phyloP scores from a whole-genome alignment of 2,113 vertebrate genomes.

The Calidris pugnax region DNA sequence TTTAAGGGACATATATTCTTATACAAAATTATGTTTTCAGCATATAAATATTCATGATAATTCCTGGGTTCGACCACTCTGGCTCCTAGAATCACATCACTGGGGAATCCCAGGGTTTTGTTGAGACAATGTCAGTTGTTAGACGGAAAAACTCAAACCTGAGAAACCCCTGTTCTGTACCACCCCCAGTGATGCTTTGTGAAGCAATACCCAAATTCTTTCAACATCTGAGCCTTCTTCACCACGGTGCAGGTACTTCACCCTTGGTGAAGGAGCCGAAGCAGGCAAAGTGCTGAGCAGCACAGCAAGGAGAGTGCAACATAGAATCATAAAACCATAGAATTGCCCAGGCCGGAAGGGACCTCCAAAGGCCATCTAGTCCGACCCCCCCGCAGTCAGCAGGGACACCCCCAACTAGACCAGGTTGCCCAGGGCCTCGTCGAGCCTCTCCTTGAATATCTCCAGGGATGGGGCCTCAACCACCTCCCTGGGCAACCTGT shows the following conservation, averaged over 20 bases:
- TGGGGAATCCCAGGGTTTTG: neutral
- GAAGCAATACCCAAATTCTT: neutral
- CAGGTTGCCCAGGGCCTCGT: too few relatives aligned
- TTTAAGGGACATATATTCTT: neutral
- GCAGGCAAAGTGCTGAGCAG: neutral
- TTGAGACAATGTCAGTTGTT: neutral
- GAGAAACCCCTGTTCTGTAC: neutral
- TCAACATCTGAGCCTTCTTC: neutral
- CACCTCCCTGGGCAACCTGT: too few relatives aligned
- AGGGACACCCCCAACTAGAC: too few relatives aligned
- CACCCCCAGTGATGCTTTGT: neutral
- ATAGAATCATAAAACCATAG: too few relatives aligned
- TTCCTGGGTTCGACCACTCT: neutral
- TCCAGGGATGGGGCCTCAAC: too few relatives aligned
- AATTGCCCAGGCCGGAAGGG: too few relatives aligned
- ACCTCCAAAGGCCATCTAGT: too few relatives aligned
- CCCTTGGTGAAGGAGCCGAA: neutral
- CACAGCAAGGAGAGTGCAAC: neutral
- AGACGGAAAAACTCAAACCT: neutral
- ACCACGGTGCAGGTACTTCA: neutral
- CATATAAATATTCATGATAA: neutral
- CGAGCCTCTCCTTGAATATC: too few relatives aligned
- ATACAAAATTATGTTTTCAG: neutral
- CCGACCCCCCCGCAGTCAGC: too few relatives aligned
- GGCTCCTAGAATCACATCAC: neutral